A percentile compares a stretch with the other conserved stretches of the same genome.
phyloP scores from a whole-genome alignment of 1,140 invertebrate species.

The Calephelis nemesis region DNA sequence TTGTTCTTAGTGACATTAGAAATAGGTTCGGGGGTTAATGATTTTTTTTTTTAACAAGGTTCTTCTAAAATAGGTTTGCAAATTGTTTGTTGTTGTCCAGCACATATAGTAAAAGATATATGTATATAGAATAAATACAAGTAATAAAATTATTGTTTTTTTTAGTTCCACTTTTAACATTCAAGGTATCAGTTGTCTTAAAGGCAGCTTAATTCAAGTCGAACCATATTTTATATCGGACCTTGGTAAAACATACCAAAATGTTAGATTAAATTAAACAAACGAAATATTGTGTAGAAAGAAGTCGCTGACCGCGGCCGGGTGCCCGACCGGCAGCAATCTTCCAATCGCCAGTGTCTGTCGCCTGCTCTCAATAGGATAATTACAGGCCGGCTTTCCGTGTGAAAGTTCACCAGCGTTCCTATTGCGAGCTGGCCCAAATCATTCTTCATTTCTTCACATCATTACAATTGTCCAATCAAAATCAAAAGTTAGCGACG shows the following conservation, averaged over 20 bases:
- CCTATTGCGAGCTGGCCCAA: background rate
- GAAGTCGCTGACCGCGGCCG: conserved; percentile 29
- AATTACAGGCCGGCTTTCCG: conserved; percentile 35
- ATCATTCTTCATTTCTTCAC: background rate
- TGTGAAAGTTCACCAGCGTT: conserved; percentile 37
- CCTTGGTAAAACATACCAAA: background rate
- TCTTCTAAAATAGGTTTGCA: too few relatives aligned
- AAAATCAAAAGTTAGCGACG: too few relatives aligned
- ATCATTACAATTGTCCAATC: background rate
- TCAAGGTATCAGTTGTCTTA: too few relatives aligned
- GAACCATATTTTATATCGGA: background rate
- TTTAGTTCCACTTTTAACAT: too few relatives aligned
- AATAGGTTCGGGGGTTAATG: too few relatives aligned
- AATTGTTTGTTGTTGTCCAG: too few relatives aligned
- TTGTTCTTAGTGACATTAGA: too few relatives aligned
- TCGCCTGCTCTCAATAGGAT: conserved; percentile 38
- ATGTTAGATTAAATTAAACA: background rate
- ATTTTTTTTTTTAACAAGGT: too few relatives aligned
- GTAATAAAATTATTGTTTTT: too few relatives aligned
- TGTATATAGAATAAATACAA: too few relatives aligned
- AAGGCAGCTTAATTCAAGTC: too few relatives aligned
- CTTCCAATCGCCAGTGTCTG: conserved; percentile 35
- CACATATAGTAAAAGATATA: too few relatives aligned
- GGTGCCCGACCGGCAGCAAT: conserved; percentile 33
- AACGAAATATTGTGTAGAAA: background rate